Conservation (phyloP, 1,140 invertebrate genomes). For the Idris sp. region DNA sequence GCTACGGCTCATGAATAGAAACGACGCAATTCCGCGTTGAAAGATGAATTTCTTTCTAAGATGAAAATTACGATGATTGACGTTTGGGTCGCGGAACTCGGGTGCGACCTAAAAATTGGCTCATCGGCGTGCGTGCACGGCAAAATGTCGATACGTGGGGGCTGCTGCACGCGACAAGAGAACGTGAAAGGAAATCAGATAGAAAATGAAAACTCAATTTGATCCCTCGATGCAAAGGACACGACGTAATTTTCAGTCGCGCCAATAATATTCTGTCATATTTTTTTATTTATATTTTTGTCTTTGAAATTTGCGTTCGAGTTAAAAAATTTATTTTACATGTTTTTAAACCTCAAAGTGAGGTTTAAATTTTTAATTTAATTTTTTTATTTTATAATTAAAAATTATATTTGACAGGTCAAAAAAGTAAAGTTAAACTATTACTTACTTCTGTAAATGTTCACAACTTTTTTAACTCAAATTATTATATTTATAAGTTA, state of each 20-base stretch:
- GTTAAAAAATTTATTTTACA: too few species aligned
- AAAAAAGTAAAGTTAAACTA: too few species aligned
- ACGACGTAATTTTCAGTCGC: conserved; percentile 59
- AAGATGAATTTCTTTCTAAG: conserved; percentile 48
- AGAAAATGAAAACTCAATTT: conserved; percentile 62
- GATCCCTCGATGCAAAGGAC: conserved; percentile 54
- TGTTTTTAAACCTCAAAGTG: too few species aligned
- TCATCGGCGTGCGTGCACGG: conserved; percentile 24
- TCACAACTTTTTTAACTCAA: too few species aligned
- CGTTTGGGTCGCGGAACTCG: conserved; percentile 44
- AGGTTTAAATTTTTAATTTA: too few species aligned
- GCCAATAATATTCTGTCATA: too few species aligned
- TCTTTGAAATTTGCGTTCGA: too few species aligned
- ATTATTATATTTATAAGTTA: too few species aligned
- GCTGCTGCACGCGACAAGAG: conserved; percentile 29
- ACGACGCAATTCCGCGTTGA: conserved; percentile 37
- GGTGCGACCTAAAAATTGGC: conserved; percentile 53
- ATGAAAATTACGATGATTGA: conserved; percentile 53
- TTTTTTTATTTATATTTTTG: too few species aligned
- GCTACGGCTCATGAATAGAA: conserved; percentile 49
- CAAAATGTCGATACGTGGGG: conserved; percentile 54
- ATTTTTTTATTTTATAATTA: too few species aligned
- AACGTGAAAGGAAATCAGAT: conserved; percentile 61
- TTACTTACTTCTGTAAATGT: too few species aligned
- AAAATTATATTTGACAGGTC: too few species aligned